Evolutionary conservation across 2,113 vertebrate genomes (phyloP), one percentile per base, ranked within the genome.

Genomic region (Aegotheles bennettii): DNA sequence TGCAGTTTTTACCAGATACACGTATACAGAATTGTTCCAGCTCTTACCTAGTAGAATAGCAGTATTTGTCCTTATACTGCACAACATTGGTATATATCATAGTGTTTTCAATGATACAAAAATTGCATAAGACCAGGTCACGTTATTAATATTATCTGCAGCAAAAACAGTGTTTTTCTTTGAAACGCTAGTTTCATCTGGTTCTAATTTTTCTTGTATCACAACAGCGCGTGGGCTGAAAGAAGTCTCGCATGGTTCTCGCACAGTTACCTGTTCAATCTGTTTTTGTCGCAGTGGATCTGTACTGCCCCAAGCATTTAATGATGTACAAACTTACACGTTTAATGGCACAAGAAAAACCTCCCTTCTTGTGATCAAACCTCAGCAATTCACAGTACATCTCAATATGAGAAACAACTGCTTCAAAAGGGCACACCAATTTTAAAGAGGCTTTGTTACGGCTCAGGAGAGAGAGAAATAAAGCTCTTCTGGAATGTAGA

Each of bases 341-440:
- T 85, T 95, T 94, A 95, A 97, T 97, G 98, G 97, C 98, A 98
- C 97, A 96, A 96, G 97, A 93, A 97, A 93, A 97, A 94, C 77
- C 95, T 96, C 96, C 96, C 95, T 97, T 97, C 97, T 96, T 97
- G 97, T 94, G 96, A 96, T 96, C 65, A 70, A 87, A 96, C 89
- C 94, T 97, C 90, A 65, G 89, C 80, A 95, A 92, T 96, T 95
- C 97, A 97, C 96, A 97, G 97, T 96, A 96, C 95, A 97, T 98
- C 98, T 98, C 98, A 98, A 98, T 98, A 98, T 98, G 98, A 98
- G 98, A 98, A 98, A 98, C 97, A 97, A 95, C 97, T 96, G 97
- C 95, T 97, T 98, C 93, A 74, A 86, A 96, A 94, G 96, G 94
- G 86, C 81, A 97, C 97, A 97, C 92, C 92, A 81, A 95, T 96